These are phyloP conservation scores for Sebastiscus albofasciatus DNA, from an alignment of 2,797 vertebrate genomes.

Conservation along the genomic window DNA sequence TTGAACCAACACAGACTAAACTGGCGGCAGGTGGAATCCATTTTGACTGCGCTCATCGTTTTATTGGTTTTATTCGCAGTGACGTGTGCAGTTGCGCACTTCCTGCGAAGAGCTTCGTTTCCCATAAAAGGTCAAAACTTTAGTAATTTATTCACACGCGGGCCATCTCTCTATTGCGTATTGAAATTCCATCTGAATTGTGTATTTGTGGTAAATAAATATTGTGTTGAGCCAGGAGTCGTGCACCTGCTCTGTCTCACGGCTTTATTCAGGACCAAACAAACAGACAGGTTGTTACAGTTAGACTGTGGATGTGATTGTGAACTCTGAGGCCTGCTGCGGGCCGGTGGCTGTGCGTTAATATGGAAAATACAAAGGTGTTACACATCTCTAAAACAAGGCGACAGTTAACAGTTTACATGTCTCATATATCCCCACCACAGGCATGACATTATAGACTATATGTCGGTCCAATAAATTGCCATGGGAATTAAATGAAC, in stretches of 20 bases:
- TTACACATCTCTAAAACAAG: neutral
- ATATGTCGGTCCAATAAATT: neutral
- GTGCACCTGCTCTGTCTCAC: conserved; percentile 34
- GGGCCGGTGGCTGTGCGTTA: neutral
- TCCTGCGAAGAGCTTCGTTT: conserved; percentile 14
- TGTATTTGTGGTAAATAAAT: conserved; percentile 42
- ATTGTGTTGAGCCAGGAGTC: conserved; percentile 20
- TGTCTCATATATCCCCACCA: neutral
- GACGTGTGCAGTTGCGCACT: conserved; percentile 48
- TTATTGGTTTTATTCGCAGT: conserved; percentile 6
- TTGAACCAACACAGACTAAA: conserved; percentile 25
- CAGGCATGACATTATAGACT: neutral
- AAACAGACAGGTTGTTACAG: neutral
- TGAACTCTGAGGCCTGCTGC: neutral
- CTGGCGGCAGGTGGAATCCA: conserved; percentile 36
- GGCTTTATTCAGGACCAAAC: neutral
- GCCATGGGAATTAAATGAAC: neutral
- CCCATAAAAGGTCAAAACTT: conserved; percentile 44
- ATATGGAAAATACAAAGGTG: neutral
- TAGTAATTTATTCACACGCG: conserved; percentile 12
- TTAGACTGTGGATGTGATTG: neutral
- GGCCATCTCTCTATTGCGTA: neutral
- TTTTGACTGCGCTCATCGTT: conserved; percentile 28
- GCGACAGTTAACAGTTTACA: neutral
- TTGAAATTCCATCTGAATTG: conserved; percentile 15